Conservation (phyloP, 2,113 vertebrate genomes). For the Laticauda laticaudata region DNA sequence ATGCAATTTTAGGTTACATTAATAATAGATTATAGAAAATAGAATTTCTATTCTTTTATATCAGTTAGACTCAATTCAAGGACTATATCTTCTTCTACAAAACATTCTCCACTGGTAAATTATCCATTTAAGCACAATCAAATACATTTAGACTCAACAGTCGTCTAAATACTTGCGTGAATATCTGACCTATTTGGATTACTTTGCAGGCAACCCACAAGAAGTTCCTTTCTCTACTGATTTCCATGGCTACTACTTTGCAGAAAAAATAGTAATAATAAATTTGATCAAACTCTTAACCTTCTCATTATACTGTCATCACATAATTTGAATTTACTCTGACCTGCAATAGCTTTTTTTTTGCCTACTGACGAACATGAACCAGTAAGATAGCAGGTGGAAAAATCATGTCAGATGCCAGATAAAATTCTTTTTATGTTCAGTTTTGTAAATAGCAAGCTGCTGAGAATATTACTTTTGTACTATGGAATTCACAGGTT, state of each 20-base stretch:
- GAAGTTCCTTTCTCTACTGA: neutral
- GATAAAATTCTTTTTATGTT: neutral
- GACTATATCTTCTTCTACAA: neutral
- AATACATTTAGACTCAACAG: neutral
- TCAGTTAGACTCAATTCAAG: neutral
- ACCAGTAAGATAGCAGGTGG: neutral
- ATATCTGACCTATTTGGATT: neutral
- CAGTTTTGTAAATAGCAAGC: neutral
- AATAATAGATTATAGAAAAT: neutral
- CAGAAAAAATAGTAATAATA: neutral
- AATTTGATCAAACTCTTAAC: neutral
- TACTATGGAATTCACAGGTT: neutral
- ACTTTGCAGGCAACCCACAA: neutral
- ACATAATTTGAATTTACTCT: neutral
- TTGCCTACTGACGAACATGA: neutral
- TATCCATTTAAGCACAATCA: neutral
- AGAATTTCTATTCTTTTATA: neutral
- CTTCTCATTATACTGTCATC: neutral
- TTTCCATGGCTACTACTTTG: neutral
- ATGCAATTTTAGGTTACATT: neutral
- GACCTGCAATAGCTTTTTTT: neutral
- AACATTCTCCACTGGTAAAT: neutral
- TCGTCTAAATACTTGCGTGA: neutral
- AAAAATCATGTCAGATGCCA: neutral
- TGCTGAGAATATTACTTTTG: neutral